phyloP scores from a whole-genome alignment of 2,113 vertebrate species.

The Notarius lentiginosus region DNA sequence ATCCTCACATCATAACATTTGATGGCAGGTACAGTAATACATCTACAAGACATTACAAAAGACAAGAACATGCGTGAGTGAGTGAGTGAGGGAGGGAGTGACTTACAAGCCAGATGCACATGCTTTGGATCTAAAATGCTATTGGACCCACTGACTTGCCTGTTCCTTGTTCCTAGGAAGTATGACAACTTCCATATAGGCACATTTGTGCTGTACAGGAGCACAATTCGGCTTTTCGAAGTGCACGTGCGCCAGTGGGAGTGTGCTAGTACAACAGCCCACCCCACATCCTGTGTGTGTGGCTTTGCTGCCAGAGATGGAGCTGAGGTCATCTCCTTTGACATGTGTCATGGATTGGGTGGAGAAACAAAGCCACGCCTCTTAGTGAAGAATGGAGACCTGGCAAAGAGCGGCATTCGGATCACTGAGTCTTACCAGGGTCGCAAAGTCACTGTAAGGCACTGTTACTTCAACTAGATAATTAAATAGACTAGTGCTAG shows the following conservation, averaged over 20 bases:
- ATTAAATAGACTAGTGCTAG: neutral
- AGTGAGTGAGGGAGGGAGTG: too few relatives aligned
- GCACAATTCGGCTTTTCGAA: conserved; percentile 77
- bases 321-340: conserved; percentile 76
- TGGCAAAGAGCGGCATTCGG: conserved; percentile 69
- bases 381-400: conserved; percentile 75
- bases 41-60: neutral
- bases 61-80: neutral
- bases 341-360: conserved; percentile 84
- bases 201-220: conserved; percentile 87
- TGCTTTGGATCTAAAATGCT: neutral
- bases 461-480: neutral
- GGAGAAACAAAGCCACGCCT: conserved; percentile 80
- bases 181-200: conserved; percentile 88
- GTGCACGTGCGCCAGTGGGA: conserved; percentile 89
- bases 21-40: conserved; percentile 82
- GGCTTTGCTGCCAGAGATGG: conserved; percentile 82
- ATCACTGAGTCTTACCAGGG: conserved; percentile 87
- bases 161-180: conserved; percentile 64
- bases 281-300: conserved; percentile 81
- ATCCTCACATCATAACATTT: conserved; percentile 90
- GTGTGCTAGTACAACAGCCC: conserved; percentile 77
- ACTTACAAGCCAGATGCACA: too few relatives aligned
- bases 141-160: neutral
- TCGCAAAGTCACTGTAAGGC: conserved; percentile 89